A percentile compares a stretch with the other conserved stretches of the same genome.
phyloP scores from a whole-genome alignment of 2,113 vertebrate genomes.

The Pardalotus punctatus region DNA sequence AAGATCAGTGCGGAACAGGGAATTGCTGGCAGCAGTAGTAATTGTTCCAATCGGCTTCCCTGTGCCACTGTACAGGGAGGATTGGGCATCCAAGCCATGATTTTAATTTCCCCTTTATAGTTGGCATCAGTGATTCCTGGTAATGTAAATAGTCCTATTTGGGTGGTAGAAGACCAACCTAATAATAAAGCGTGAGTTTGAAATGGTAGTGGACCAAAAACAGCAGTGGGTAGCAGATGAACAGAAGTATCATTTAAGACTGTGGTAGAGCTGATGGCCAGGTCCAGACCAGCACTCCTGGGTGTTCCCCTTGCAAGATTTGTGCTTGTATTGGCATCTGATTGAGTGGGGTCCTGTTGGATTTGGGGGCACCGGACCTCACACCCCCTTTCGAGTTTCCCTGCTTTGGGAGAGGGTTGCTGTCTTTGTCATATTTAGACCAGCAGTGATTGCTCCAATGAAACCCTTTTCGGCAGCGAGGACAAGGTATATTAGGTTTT shows the following conservation, averaged over 20 bases:
- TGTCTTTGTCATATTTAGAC: too few relatives aligned
- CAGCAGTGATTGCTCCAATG: too few relatives aligned
- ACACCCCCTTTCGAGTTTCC: fast-evolving
- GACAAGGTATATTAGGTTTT: too few relatives aligned
- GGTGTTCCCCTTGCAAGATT: not conserved
- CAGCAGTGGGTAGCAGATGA: not conserved
- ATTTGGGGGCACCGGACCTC: not conserved
- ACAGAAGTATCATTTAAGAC: not conserved
- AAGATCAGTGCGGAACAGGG: not conserved
- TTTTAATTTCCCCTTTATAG: not conserved
- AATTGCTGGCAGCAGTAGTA: not conserved
- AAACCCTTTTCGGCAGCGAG: too few relatives aligned
- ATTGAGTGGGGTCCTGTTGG: not conserved
- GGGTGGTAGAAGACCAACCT: not conserved
- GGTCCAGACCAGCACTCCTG: fast-evolving
- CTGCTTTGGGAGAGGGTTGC: not conserved
- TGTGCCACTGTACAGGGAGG: not conserved
- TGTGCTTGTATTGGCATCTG: not conserved
- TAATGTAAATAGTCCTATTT: not conserved
- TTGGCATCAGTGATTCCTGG: not conserved
- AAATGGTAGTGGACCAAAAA: not conserved
- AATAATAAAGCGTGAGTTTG: not conserved
- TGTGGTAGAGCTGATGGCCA: not conserved
- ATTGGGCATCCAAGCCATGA: not conserved
- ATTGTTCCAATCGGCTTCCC: not conserved